These are phyloP conservation scores for Craterocephalus amniculus DNA, from an alignment of 2,797 vertebrate species.

Conservation along the genomic window DNA sequence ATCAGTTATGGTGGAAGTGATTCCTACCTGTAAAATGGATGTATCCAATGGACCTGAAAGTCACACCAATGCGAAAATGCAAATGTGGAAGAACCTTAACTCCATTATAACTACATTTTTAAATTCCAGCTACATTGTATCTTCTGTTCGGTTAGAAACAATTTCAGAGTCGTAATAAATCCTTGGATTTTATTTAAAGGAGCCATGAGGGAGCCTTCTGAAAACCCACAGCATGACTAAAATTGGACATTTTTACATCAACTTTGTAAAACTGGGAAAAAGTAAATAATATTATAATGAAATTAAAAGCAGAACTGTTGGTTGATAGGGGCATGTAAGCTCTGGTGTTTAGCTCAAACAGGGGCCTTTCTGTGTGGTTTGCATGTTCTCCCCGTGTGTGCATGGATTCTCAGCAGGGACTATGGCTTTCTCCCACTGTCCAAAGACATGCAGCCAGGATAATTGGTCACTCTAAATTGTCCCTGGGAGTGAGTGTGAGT, in stretches of 20 bases:
- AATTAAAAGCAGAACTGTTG: background rate
- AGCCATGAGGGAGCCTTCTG: background rate
- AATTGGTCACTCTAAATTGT: no score
- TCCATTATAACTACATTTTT: background rate
- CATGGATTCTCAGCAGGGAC: no score
- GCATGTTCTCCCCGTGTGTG: no score
- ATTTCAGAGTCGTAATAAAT: background rate
- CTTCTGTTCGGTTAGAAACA: background rate
- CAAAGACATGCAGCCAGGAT: no score
- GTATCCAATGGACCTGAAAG: slow-evolving; percentile 14
- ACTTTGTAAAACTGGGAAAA: background rate
- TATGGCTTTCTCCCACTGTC: no score
- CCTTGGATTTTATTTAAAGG: background rate
- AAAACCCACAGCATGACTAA: background rate
- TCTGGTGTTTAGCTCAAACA: no score
- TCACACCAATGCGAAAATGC: slow-evolving; percentile 1
- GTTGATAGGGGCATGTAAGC: background rate
- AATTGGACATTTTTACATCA: background rate
- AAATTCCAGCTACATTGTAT: background rate
- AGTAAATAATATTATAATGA: background rate
- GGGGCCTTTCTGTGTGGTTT: no score
- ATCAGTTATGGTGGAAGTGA: slow-evolving; percentile 25
- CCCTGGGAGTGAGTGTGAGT: no score
- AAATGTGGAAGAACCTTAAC: background rate
- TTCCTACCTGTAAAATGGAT: slow-evolving; percentile 10